A percentile compares a stretch with the other conserved stretches of the same genome.
These are phyloP conservation scores for Hylaeus volcanicus DNA, from an alignment of 1,140 invertebrate genomes.

Conservation along the genomic window DNA sequence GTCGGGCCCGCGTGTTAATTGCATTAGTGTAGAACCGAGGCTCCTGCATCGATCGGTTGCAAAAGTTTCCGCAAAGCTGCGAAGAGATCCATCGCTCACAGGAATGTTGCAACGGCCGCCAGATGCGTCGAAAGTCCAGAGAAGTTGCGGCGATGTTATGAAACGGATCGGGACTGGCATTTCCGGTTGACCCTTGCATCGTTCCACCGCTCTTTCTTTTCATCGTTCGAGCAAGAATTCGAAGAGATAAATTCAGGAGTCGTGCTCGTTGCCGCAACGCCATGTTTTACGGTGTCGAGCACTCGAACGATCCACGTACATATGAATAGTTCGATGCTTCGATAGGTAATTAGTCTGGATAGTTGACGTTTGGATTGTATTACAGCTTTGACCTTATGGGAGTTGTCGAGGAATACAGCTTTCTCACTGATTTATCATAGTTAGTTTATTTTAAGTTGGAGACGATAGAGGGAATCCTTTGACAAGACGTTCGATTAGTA, in stretches of 20 bases:
- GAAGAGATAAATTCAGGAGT: neutral
- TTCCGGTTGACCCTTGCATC: conserved; percentile 15
- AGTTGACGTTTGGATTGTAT: too few relatives aligned
- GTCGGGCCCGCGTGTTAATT: conserved; percentile 61
- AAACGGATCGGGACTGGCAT: conserved; percentile 31
- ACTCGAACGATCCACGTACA: neutral
- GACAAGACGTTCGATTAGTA: too few relatives aligned
- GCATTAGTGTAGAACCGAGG: conserved; percentile 56
- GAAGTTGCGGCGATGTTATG: conserved; percentile 26
- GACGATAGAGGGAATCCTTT: too few relatives aligned
- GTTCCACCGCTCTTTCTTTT: neutral
- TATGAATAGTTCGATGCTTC: too few relatives aligned
- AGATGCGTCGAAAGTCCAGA: conserved; percentile 4
- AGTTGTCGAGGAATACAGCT: too few relatives aligned
- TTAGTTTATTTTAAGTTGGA: too few relatives aligned
- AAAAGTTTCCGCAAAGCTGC: conserved; percentile 38
- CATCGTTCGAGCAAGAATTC: neutral
- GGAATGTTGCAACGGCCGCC: conserved; percentile 13
- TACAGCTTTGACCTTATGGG: too few relatives aligned
- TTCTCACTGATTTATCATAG: too few relatives aligned
- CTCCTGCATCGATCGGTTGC: conserved; percentile 32
- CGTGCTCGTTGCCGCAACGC: neutral
- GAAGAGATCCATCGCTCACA: neutral
- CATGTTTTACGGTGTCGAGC: neutral
- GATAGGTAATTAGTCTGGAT: too few relatives aligned